Base-by-base conservation (phyloP, 2,113 vertebrate species). In the Cercopithecus mona region DNA sequence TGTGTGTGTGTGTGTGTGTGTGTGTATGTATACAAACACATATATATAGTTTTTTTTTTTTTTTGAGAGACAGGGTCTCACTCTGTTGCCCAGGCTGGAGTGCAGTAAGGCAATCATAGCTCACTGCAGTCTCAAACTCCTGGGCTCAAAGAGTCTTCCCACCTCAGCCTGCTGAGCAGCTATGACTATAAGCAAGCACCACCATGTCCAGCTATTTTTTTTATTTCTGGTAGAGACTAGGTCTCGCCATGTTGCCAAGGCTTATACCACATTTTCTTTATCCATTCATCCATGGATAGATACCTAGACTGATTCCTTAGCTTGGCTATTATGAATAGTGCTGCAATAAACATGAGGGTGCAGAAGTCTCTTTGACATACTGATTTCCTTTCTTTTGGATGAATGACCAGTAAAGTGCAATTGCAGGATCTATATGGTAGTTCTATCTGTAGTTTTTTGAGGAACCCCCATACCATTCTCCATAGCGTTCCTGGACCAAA, bases 21-120 rank as follows among this genome's bases (percentile, higher is more conserved):
- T 4, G 8, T 59, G 0, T 10, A 11, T 4, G 10, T 10, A 59
- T 0, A 59, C 1, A 55, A 1, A 55, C 17, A 55, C 6, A 50
- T 50, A 50, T 50, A 50, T 50, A 50, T 4, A 50, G 13, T 13
- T 50, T 50, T 14, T 14, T 14, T 4, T 48, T 2, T 48, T 48
- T 3, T 50, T 50, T 50, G 3, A 50, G 57, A 59, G 57, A 59
- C 57, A 25, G 57, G 57, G 57, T 11, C 57, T 59, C 57, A 59
- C 8, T 11, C 23, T 59, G 9, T 59, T 59, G 57, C 57, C 23
- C 57, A 59, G 57, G 57, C 57, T 59, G 57, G 22, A 59, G 57
- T 59, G 57, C 57, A 25, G 57, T 64, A 64, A 64, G 61, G 61
- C 27, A 64, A 64, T 64, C 27, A 64, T 2, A 64, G 27, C 27